These are phyloP conservation scores for Drosophila pseudotakahashii DNA, from an alignment of 2,888 invertebrate species.

Conservation along the genomic window DNA sequence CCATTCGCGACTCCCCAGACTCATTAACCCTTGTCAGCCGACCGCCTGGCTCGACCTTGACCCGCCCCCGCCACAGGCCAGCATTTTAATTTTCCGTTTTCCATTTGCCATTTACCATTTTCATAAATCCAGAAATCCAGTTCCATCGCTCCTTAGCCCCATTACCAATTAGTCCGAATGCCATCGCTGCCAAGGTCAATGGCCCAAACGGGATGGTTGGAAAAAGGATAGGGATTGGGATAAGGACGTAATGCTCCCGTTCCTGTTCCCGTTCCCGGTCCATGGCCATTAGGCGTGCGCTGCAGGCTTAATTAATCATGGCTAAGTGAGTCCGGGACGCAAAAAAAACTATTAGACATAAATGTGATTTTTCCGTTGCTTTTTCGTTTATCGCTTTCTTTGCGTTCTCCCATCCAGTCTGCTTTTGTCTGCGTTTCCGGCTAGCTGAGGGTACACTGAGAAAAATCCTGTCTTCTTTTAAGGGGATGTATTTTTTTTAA, in stretches of 20 bases:
- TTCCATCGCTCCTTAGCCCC: constrained; percentile 18
- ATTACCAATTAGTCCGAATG: constrained; percentile 38
- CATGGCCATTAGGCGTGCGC: constrained; percentile 64
- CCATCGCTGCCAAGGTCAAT: constrained; percentile 36
- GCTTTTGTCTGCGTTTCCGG: constrained; percentile 59
- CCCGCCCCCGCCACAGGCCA: neutral
- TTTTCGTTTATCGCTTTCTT: constrained; percentile 34
- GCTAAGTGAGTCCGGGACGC: constrained; percentile 56
- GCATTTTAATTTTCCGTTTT: constrained; percentile 23
- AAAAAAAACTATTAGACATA: constrained; percentile 59
- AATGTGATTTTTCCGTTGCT: constrained; percentile 57
- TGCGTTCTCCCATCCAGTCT: constrained; percentile 25
- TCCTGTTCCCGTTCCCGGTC: constrained; percentile 1
- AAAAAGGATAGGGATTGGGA: constrained; percentile 11
- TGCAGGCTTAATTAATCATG: constrained; percentile 69
- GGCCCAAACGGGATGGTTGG: constrained; percentile 22
- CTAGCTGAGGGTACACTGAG: constrained; percentile 24
- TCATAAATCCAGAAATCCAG: constrained; percentile 19
- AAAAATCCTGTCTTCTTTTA: neutral
- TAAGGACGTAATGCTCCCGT: constrained; percentile 14
- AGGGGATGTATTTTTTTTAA: too few relatives aligned
- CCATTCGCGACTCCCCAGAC: constrained; percentile 1
- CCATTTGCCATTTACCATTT: constrained; percentile 16
- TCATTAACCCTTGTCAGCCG: constrained; percentile 24
- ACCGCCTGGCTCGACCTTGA: constrained; percentile 25